Conservation (phyloP, 1,140 invertebrate genomes). For the Pachyrhynchus sulphureomaculatus region DNA sequence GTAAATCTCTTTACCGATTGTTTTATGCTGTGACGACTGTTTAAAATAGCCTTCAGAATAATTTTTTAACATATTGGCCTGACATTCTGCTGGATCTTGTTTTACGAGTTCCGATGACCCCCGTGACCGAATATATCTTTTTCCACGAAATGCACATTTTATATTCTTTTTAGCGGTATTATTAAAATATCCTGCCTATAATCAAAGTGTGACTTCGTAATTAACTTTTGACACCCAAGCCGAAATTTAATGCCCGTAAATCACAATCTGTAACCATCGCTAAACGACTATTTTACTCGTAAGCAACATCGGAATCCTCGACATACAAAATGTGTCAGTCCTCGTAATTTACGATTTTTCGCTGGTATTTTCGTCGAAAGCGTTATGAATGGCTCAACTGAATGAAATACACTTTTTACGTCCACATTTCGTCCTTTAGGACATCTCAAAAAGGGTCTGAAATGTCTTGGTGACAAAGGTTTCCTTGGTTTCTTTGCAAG, state of each 20-base stretch:
- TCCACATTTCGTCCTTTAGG: constrained; percentile 19
- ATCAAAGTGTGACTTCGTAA: constrained; percentile 1
- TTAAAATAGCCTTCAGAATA: no score
- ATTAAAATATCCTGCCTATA: not conserved
- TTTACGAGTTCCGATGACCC: no score
- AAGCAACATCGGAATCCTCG: constrained; percentile 9
- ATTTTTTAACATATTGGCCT: no score
- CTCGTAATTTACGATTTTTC: constrained; percentile 29
- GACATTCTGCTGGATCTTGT: no score
- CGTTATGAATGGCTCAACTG: constrained; percentile 27
- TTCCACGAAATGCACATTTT: no score
- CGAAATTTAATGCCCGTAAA: constrained; percentile 10
- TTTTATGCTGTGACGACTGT: no score
- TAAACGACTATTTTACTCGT: constrained; percentile 14
- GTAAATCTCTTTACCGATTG: no score
- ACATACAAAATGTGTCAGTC: constrained; percentile 20
- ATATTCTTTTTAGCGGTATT: not conserved
- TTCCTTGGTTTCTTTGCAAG: constrained; percentile 22
- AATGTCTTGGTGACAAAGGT: constrained; percentile 23
- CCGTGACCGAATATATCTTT: no score
- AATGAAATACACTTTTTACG: constrained; percentile 27
- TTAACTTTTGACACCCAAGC: constrained; percentile 16
- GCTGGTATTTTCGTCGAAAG: constrained; percentile 26
- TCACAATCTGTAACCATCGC: not conserved
- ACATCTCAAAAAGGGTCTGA: constrained; percentile 7